Evolutionary conservation across 2,888 invertebrate species (phyloP), one percentile per base, ranked within the genome.

Genomic region (Pterostichus niger): DNA sequence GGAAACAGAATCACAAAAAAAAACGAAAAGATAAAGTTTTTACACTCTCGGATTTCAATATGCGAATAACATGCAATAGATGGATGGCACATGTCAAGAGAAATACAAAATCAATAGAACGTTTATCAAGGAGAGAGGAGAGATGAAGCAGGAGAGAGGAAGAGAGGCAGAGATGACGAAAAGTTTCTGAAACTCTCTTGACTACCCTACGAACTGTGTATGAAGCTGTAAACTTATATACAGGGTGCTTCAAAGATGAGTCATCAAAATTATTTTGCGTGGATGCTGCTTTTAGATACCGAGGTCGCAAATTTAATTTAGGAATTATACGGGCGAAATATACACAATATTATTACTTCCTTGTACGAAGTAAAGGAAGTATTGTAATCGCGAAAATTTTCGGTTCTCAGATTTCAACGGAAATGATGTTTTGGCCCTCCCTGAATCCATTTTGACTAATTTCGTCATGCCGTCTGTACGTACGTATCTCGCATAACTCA

Each of bases 31-130:
- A 17, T 2, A 56, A 56, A 56, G 17, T 56, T 24, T 64, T 64
- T n/a, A 13, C 64, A 64, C 64, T 64, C 11, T 2, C 3, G 15
- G 17, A 61, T 78, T 78, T 78, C 78, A 56, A 78, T 78, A 56
- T 59, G 44, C 31, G 78, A 78, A 78, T 61, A 78, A 78, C 56
- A 78, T 75, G 75, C 52, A 75, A 33, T 75, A 75, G 75, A 75
- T 75, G 33, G 75, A 75, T 59, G 61, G 78, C 61, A 78, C 61
- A 59, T 78, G 78, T 78, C 59, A 78, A 59, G 56, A 59, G 78
- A 78, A 78, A 78, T 61, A 78, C 40, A 78, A 78, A 78, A 78
- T 78, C 78, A 61, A 56, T 78, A 78, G 40, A 78, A 78, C 78
- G 78, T 78, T 78, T 78, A 78, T 78, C 56, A 78, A 35, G 71